These are phyloP conservation scores for Abrostola triplasia DNA, from an alignment of 2,888 invertebrate species.

Conservation along the genomic window DNA sequence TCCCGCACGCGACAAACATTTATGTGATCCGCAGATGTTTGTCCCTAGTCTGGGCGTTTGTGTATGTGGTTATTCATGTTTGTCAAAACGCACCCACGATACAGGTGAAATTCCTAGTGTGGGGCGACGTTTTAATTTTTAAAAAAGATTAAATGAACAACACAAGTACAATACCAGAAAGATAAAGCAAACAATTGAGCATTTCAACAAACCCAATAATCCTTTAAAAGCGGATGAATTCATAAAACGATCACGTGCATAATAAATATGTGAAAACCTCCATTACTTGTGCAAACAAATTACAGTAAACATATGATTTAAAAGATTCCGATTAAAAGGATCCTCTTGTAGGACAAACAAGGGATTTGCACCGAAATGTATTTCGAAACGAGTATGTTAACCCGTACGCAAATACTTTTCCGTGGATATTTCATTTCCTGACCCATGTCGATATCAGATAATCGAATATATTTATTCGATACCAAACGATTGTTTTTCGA, in stretches of 20 bases:
- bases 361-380: constrained; percentile 23
- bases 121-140: no score
- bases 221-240: constrained; percentile 24
- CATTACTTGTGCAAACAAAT: constrained; percentile 63
- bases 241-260: constrained; percentile 23
- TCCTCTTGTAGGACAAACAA: constrained; percentile 44
- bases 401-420: constrained; percentile 15
- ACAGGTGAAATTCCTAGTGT: no score
- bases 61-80: no score
- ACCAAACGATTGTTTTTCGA: constrained; percentile 35
- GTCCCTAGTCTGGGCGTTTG: no score
- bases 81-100: no score
- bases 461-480: constrained; percentile 22
- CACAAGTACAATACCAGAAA: background rate
- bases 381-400: constrained; percentile 12
- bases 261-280: constrained; percentile 44
- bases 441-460: constrained; percentile 30
- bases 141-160: background rate
- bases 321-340: constrained; percentile 53
- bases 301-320: constrained; percentile 52
- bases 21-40: no score
- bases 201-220: background rate
- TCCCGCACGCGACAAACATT: no score
- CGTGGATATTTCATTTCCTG: constrained; percentile 43
- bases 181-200: background rate